phyloP scores from a whole-genome alignment of 2,797 vertebrate genomes.

The Channa striata region DNA sequence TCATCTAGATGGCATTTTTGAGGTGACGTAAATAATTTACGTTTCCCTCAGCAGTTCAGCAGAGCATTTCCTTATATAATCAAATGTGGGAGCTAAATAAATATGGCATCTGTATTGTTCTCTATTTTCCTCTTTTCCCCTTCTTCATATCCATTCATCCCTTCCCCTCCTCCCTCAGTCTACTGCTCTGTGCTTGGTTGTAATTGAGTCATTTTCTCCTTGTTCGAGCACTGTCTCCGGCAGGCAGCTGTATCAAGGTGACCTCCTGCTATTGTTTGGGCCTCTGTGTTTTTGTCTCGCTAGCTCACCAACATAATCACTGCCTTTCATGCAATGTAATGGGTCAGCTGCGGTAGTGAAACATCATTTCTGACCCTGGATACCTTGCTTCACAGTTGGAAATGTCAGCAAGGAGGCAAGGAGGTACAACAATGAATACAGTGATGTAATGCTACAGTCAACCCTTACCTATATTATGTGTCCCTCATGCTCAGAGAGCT shows the following conservation, averaged over 20 bases:
- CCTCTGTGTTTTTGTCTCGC: conserved; percentile 73
- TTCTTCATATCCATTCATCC: conserved; percentile 2
- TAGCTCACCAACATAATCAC: conserved; percentile 72
- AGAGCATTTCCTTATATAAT: conserved; percentile 12
- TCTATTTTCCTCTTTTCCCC: neutral
- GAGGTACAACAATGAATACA: conserved; percentile 33
- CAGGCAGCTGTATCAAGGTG: conserved; percentile 82
- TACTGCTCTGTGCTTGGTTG: conserved; percentile 50
- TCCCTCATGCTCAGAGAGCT: conserved; percentile 27
- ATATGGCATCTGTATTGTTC: conserved; percentile 16
- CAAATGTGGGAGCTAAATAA: conserved; percentile 25
- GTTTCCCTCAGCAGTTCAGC: conserved; percentile 4
- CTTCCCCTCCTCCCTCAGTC: conserved; percentile 31
- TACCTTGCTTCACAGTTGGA: conserved; percentile 53
- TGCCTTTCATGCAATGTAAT: conserved; percentile 65
- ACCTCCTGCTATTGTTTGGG: conserved; percentile 79
- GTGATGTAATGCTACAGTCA: conserved; percentile 70
- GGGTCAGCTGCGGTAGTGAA: conserved; percentile 66
- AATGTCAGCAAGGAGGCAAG: conserved; percentile 59
- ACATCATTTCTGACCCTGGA: conserved; percentile 66
- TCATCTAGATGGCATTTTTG: neutral
- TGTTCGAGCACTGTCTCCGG: conserved; percentile 60
- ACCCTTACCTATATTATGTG: conserved; percentile 35
- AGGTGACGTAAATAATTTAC: conserved; percentile 2
- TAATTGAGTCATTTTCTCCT: conserved; percentile 83